Base-by-base conservation (phyloP, 2,113 vertebrate genomes). In the Clinocottus analis region DNA sequence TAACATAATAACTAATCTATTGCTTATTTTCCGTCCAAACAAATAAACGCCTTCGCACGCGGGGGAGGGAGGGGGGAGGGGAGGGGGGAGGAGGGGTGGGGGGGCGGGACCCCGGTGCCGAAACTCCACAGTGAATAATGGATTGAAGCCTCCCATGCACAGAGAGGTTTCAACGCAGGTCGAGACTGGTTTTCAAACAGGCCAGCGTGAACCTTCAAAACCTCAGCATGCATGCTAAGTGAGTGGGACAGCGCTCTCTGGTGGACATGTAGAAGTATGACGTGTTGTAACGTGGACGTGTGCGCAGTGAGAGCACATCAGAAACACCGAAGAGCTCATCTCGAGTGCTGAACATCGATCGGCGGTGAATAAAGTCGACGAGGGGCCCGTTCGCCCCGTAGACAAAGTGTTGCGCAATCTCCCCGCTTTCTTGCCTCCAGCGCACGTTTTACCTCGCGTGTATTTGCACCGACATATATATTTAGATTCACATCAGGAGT, bases 141-240 rank as follows among this genome's bases (percentile, higher is more conserved):
- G 85, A 93, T 92, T 88, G 91, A 93, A 92, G 90, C 90, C 92
- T 93, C 93, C 90, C 92, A 94, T 93, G 93, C 93, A 94, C 93
- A 93, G 93, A 94, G 92, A 92, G 90, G 90, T 77, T 92, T 77
- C 92, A 94, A 92, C 92, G 90, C 90, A 91, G 90, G 89, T 90
- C 87, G 66, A 88, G 91, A 88, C 73, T 87, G 91, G 88, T 92
- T 92, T 85, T 79, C 81, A 89, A 90, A 90, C 90, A 92, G 92
- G 91, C 87, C 91, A 90, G 85, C 53, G 68, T 61, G 79, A 84
- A 82, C 69, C 76, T 13, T 72, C 60, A 33, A 84, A 82, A 77
- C 86, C 81, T 25, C 88, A 82, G 88, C 87, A 87, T 85, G 88
- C 82, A 79, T 84, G 84, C 85, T 70, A 79, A 85, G 71, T 79